These are phyloP conservation scores for Mesorhabditis belari DNA, from an alignment of 2,888 invertebrate genomes.

Conservation along the genomic window DNA sequence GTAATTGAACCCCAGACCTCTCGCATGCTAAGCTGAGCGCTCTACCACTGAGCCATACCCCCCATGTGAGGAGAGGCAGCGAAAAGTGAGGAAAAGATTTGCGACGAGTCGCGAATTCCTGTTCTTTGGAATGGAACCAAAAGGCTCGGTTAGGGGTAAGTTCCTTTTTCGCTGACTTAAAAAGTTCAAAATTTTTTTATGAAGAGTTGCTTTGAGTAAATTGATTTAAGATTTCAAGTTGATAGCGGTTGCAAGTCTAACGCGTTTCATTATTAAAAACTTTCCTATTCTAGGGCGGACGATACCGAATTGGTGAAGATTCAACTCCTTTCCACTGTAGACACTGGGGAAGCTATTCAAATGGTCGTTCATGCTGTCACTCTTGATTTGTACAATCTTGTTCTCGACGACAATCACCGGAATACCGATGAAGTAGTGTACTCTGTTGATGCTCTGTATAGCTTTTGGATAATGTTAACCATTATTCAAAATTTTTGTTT, in stretches of 20 bases:
- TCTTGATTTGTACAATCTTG: conserved; percentile 74
- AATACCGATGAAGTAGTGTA: conserved; percentile 83
- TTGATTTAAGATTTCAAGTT: no score
- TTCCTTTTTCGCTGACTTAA: background rate
- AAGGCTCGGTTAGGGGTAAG: background rate
- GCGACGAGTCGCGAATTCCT: background rate
- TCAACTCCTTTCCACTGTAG: conserved; percentile 3
- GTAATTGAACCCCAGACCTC: conserved; percentile 44
- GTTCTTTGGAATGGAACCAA: background rate
- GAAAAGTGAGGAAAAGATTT: background rate
- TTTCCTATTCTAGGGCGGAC: background rate
- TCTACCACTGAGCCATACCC: conserved; percentile 46
- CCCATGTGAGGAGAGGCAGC: conserved; percentile 12
- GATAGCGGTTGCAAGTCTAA: no score
- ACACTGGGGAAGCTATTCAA: background rate
- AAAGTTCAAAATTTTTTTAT: no score
- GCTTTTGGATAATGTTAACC: no score
- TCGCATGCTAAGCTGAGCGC: conserved; percentile 47
- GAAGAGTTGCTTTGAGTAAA: no score
- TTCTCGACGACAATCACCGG: conserved; percentile 94
- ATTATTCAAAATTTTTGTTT: no score
- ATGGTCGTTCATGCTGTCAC: conserved; percentile 42
- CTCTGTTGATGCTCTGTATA: background rate
- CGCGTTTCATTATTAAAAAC: no score
- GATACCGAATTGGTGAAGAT: background rate